Conservation (phyloP, 2,113 vertebrate species). For the Eonycteris spelaea region DNA sequence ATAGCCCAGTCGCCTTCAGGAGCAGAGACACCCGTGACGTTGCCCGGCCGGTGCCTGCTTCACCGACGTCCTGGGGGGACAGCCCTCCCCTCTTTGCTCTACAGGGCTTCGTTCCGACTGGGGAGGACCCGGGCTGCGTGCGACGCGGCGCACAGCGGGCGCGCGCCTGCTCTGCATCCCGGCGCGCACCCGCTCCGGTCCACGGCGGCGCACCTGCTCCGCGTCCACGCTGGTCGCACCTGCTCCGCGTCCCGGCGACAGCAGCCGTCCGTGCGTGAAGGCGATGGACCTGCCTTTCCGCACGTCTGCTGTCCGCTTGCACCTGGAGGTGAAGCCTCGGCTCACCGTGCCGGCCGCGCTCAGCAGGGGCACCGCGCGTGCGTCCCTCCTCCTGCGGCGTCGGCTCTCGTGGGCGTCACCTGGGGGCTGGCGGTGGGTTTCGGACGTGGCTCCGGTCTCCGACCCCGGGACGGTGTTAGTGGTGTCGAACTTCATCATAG, state of each 20-base stretch:
- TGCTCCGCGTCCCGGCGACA: conserved; percentile 62
- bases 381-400: conserved; percentile 12
- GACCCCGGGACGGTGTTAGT: not conserved
- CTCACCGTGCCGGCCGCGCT: conserved; percentile 16
- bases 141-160: conserved; percentile 20
- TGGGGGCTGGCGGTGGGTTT: not conserved
- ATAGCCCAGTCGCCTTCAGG: conserved; percentile 26
- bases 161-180: too few relatives aligned
- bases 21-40: not conserved
- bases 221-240: too few relatives aligned
- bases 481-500: not conserved
- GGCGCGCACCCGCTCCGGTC: too few relatives aligned
- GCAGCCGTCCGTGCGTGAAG: conserved; percentile 52
- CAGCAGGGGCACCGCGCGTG: not conserved
- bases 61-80: conserved; percentile 65
- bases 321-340: conserved; percentile 14
- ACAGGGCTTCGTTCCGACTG: conserved; percentile 65
- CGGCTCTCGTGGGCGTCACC: not conserved
- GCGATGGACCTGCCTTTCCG: conserved; percentile 67
- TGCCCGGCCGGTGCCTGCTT: not conserved
- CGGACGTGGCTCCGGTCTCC: not conserved
- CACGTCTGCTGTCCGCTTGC: conserved; percentile 61
- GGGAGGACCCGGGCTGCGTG: not conserved
- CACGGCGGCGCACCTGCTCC: too few relatives aligned
- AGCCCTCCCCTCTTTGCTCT: conserved; percentile 60